These are phyloP conservation scores for Drosophila pruinosa DNA, from an alignment of 1,140 invertebrate genomes.

Conservation along the genomic window DNA sequence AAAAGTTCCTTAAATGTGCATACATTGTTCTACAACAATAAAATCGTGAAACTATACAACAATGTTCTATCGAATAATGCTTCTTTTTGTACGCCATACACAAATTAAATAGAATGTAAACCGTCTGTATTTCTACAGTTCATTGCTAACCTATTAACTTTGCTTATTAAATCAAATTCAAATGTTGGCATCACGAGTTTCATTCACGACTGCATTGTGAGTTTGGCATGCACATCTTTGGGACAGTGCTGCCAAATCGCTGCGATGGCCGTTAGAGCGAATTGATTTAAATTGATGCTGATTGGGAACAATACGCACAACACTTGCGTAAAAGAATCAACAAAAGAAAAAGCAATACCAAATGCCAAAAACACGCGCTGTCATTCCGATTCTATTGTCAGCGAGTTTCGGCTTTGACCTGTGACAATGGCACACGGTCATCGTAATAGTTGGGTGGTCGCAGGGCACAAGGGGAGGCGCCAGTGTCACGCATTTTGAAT, in stretches of 20 bases:
- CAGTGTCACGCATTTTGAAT: slow-evolving; percentile 67
- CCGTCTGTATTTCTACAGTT: no score
- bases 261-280: slow-evolving; percentile 42
- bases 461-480: not conserved
- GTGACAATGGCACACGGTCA: slow-evolving; percentile 24
- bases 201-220: not conserved
- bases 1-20: not conserved
- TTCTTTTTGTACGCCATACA: no score
- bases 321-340: slow-evolving; percentile 2
- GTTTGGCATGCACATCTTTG: not conserved
- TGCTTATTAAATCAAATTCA: no score
- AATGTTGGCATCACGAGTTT: not conserved
- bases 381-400: slow-evolving; percentile 32
- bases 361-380: slow-evolving; percentile 12
- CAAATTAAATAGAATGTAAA: no score
- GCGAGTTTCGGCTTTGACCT: slow-evolving; percentile 31
- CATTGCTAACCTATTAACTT: no score
- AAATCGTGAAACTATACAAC: not conserved
- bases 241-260: slow-evolving; percentile 47
- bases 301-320: slow-evolving; percentile 58
- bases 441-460: not conserved
- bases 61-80: no score
- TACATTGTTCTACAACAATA: not conserved
- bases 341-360: not conserved
- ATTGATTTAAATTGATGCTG: slow-evolving; percentile 69